phyloP scores from a whole-genome alignment of 64 coral and sea anemone species.

The Astreopora myriophthalma region DNA sequence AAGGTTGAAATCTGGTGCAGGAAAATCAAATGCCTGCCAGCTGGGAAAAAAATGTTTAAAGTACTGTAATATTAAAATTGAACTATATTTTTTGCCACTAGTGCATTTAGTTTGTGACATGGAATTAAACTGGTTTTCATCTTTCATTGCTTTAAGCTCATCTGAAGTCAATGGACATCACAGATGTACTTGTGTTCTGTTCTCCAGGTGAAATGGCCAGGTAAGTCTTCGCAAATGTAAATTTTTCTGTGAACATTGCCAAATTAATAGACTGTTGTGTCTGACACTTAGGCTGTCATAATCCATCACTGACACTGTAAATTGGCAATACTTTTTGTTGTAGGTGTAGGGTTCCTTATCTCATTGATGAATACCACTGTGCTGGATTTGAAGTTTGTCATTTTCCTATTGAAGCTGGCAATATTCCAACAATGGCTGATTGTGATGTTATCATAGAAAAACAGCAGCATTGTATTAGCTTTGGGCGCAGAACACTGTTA shows the following conservation, averaged over 20 bases:
- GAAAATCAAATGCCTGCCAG: no score
- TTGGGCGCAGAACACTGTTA: constrained; percentile 28
- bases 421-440: background rate
- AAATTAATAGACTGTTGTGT: background rate
- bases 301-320: no score
- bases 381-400: constrained; percentile 56
- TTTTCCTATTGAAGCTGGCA: constrained; percentile 9
- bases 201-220: constrained; percentile 53
- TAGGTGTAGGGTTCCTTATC: constrained; percentile 67
- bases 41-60: no score
- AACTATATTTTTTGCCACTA: no score
- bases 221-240: background rate
- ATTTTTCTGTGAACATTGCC: background rate
- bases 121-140: background rate
- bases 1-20: no score
- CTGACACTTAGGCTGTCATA: background rate
- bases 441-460: background rate
- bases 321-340: background rate
- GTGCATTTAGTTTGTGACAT: background rate
- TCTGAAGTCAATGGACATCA: constrained; percentile 63
- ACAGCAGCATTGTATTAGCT: background rate
- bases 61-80: no score
- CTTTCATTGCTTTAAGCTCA: constrained; percentile 37
- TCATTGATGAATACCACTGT: constrained; percentile 62
- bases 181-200: constrained; percentile 64